A percentile compares a stretch with the other conserved stretches of the same genome.
Evolutionary conservation across 2,113 vertebrate species (phyloP).

Genomic region (Chaenogobius annularis): DNA sequence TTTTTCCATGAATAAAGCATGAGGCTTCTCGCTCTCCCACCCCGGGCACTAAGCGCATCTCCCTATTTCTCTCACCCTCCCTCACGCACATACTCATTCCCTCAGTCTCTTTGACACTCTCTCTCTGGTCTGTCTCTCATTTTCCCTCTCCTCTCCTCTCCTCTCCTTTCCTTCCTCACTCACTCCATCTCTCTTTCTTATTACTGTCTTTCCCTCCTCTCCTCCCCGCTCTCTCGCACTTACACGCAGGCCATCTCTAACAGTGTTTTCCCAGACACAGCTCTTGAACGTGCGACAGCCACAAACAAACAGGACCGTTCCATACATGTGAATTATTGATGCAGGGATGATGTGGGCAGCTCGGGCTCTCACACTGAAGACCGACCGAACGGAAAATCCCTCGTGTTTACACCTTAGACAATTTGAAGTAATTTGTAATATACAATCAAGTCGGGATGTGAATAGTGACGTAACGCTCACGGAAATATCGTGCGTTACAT

Average conservation of each 20-base stretch:
- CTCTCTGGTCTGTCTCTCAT: too few species aligned
- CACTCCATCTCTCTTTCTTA: too few species aligned
- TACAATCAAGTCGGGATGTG: too few species aligned
- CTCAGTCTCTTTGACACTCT: too few species aligned
- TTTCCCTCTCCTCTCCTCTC: neutral
- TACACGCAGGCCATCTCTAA: neutral
- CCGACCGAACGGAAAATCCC: neutral
- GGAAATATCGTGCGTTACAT: too few species aligned
- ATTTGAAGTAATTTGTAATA: too few species aligned
- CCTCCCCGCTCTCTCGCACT: neutral
- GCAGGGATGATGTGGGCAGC: neutral
- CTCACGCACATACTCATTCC: too few species aligned
- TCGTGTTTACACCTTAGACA: too few species aligned
- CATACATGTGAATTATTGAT: neutral
- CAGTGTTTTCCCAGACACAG: neutral
- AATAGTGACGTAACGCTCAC: too few species aligned
- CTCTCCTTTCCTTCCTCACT: too few species aligned
- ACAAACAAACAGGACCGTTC: neutral
- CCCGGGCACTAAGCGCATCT: neutral
- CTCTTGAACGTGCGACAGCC: neutral
- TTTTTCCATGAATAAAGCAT: slow-evolving; percentile 2
- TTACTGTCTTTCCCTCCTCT: too few species aligned
- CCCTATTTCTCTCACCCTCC: neutral
- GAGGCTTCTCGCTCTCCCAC: neutral
- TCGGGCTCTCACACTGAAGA: neutral